Conservation (phyloP, 2,888 invertebrate genomes). For the Morpho deidamia region DNA sequence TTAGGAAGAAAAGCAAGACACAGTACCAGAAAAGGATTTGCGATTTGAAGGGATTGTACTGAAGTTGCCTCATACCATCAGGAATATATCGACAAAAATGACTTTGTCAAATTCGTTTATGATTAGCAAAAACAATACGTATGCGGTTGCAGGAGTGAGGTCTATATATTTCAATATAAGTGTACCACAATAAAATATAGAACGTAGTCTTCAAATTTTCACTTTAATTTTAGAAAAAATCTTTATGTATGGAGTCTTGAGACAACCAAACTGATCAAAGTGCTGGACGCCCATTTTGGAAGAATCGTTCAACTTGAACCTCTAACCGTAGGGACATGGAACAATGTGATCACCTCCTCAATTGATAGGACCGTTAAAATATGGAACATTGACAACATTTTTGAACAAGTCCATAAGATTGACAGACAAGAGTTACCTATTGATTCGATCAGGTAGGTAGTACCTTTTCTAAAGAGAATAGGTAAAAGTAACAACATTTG, state of each 20-base stretch:
- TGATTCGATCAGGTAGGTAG: constrained; percentile 87
- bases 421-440: constrained; percentile 97
- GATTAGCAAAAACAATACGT: constrained; percentile 92
- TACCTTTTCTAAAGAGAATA: no score
- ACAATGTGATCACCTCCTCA: constrained; percentile 96
- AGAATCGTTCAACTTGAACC: constrained; percentile 95
- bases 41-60: constrained; percentile 81
- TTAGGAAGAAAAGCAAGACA: constrained; percentile 55
- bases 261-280: constrained; percentile 89
- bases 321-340: constrained; percentile 92
- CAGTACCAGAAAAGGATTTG: constrained; percentile 50
- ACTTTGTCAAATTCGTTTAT: constrained; percentile 94
- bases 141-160: constrained; percentile 96
- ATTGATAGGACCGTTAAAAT: constrained; percentile 99
- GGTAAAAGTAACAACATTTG: no score
- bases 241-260: constrained; percentile 96
- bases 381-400: constrained; percentile 99
- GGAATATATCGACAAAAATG: constrained; percentile 96
- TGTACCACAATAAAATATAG: neutral
- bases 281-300: constrained; percentile 97
- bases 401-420: constrained; percentile 97
- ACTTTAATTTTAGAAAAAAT: constrained; percentile 82
- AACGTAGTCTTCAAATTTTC: neutral
- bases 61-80: constrained; percentile 88
- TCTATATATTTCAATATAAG: constrained; percentile 34